A percentile compares a stretch with the other conserved stretches of the same genome.
These are phyloP conservation scores for Mohoua ochrocephala DNA, from an alignment of 2,113 vertebrate genomes.

Conservation along the genomic window DNA sequence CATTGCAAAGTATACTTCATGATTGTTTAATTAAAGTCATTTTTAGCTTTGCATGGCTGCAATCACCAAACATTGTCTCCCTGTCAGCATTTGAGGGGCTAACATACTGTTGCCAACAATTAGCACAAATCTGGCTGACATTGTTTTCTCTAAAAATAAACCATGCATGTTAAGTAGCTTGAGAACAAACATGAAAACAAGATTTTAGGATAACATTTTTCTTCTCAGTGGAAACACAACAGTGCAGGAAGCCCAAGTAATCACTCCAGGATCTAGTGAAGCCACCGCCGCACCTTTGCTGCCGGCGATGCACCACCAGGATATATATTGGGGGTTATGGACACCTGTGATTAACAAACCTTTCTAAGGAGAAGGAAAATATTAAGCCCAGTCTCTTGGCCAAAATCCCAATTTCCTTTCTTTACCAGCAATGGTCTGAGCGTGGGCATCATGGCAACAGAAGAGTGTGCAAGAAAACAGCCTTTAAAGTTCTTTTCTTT, in stretches of 20 bases:
- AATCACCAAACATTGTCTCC: constrained; percentile 70
- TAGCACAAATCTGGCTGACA: constrained; percentile 67
- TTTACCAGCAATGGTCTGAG: neutral
- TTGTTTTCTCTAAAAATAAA: constrained; percentile 70
- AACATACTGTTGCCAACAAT: constrained; percentile 62
- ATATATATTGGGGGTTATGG: neutral
- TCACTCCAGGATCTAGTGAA: neutral
- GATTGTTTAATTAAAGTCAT: constrained; percentile 63
- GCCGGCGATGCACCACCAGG: neutral
- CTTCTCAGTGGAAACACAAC: neutral
- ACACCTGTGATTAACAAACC: neutral
- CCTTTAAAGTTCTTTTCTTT: neutral
- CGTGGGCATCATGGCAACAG: neutral
- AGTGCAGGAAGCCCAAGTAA: neutral
- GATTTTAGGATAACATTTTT: constrained; percentile 36
- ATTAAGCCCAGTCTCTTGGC: neutral
- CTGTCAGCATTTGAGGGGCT: constrained; percentile 60
- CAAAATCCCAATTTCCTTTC: neutral
- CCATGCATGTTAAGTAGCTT: constrained; percentile 59
- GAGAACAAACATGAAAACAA: constrained; percentile 51
- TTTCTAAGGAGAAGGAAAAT: neutral
- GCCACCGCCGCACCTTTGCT: neutral
- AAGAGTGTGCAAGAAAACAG: fast-evolving
- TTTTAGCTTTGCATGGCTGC: constrained; percentile 58
- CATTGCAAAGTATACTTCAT: neutral